A percentile compares a stretch with the other conserved stretches of the same genome.
Conservation (phyloP, 1,140 invertebrate genomes). For the Amphibalanus amphitrite region DNA sequence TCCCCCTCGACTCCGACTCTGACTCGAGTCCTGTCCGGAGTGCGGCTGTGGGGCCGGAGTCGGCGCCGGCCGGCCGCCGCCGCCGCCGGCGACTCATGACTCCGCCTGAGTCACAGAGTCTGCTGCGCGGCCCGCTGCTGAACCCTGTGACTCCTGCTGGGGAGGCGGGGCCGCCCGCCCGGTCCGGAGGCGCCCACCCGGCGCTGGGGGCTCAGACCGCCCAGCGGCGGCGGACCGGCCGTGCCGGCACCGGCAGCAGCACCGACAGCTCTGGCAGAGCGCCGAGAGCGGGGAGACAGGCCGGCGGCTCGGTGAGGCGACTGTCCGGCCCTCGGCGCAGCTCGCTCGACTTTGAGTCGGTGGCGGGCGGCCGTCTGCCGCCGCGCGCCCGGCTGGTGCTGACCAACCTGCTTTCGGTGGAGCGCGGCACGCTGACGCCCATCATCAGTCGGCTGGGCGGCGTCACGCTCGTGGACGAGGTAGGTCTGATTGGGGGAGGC, state of each 20-base stretch:
- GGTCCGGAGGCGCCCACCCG: not conserved
- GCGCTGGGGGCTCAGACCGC: not conserved
- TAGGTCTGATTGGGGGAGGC: not conserved
- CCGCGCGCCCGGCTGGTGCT: not conserved
- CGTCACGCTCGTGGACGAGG: not conserved
- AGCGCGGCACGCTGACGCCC: slow-evolving; percentile 5
- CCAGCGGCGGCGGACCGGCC: too few relatives aligned
- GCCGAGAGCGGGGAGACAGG: too few relatives aligned
- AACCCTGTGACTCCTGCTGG: not conserved
- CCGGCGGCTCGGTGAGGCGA: not conserved
- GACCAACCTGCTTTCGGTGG: not conserved
- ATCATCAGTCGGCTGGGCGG: slow-evolving; percentile 11
- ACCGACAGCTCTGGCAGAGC: too few relatives aligned
- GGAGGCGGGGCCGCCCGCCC: too few relatives aligned
- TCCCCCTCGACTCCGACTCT: too few relatives aligned
- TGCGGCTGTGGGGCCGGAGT: too few relatives aligned
- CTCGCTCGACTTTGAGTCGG: not conserved
- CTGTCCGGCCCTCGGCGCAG: not conserved
- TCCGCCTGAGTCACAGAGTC: not conserved
- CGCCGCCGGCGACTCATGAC: not conserved
- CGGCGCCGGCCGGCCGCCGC: too few relatives aligned
- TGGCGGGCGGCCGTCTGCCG: too few relatives aligned
- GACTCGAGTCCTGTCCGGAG: too few relatives aligned
- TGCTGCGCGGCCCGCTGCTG: not conserved
- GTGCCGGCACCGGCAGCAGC: too few relatives aligned